Base-by-base conservation (phyloP, 2,797 vertebrate species). In the Coilia nasus region DNA sequence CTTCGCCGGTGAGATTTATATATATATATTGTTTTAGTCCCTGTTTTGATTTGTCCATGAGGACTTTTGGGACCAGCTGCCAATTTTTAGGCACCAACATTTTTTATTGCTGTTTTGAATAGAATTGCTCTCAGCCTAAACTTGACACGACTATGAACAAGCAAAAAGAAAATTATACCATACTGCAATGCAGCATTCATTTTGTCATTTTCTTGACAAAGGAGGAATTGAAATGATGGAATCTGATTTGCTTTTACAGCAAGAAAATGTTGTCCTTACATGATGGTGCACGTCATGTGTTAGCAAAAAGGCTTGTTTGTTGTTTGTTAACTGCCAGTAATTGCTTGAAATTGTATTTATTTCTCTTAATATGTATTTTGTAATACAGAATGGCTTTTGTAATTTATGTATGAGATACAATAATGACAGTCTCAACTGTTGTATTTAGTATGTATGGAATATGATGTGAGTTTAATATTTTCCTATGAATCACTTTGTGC, bases 281-380 rank as follows among this genome's bases (percentile, higher is more conserved):
- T 71, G 10, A 47, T 17, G 17, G 41, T 83, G 41, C 41, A 3
- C 23, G 44, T 46, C 14, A 21, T 23, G 67, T 57, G 35, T 50
- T 64, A 78, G 35, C 71, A 44, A 44, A 78, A 44, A 44, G 19
- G 71, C 35, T 78, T 78, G 71, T 54, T 23, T 35, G 12, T 47
- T 64, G 85, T 83, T 85, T 81, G 60, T 90, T 90, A 89, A 87
- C 87, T 87, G 82, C 44, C 83, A 64, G 71, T 78, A 35, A 23
- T 83, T 81, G 85, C 87, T 92, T 92, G 88, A 89, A 86, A 86
- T 86, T 91, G 56, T 88, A 84, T 89, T 89, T 89, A 89, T 87
- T 88, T 88, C 83, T 81, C 28, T 78, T 78, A 10, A 21, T 44
- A 25, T 83, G 28, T 89, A 64, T 82, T 83, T 87, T 85, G 2